A percentile compares a stretch with the other conserved stretches of the same genome.
Conservation (phyloP, 1,140 invertebrate species). For the Drosophila pseudoobscura region DNA sequence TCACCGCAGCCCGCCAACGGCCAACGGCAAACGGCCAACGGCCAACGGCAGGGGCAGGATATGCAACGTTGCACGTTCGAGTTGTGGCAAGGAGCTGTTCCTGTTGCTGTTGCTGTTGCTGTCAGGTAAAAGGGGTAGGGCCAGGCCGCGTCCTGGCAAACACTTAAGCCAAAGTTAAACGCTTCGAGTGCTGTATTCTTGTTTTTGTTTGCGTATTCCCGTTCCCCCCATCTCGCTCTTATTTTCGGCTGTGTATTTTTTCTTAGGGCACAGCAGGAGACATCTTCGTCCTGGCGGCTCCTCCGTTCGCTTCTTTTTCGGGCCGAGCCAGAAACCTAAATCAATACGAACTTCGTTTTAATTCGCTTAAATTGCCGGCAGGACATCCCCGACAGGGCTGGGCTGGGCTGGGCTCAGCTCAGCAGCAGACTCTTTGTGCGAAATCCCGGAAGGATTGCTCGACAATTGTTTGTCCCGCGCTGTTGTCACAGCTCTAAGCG, state of each 20-base stretch:
- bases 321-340: conserved; percentile 57
- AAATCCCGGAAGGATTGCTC: conserved; percentile 71
- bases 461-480: conserved; percentile 64
- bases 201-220: conserved; percentile 70
- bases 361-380: conserved; percentile 80
- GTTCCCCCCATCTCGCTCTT: conserved; percentile 46
- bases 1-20: conserved; percentile 49
- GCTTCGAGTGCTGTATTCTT: conserved; percentile 79
- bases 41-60: conserved; percentile 41
- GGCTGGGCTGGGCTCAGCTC: background rate
- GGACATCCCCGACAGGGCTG: conserved; percentile 40
- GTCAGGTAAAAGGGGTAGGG: conserved; percentile 51
- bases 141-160: conserved; percentile 69
- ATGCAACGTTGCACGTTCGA: conserved; percentile 63
- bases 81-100: conserved; percentile 1
- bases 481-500: conserved; percentile 80
- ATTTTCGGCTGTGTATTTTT: conserved; percentile 6
- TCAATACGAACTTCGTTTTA: conserved; percentile 74
- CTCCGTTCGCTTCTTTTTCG: conserved; percentile 13
- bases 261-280: conserved; percentile 63
- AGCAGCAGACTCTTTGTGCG: conserved; percentile 55
- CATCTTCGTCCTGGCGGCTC: conserved; percentile 33
- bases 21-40: conserved; percentile 22
- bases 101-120: conserved; percentile 1
- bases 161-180: conserved; percentile 81